phyloP scores from a whole-genome alignment of 2,888 invertebrate species.

The Ceraclea dissimilis region DNA sequence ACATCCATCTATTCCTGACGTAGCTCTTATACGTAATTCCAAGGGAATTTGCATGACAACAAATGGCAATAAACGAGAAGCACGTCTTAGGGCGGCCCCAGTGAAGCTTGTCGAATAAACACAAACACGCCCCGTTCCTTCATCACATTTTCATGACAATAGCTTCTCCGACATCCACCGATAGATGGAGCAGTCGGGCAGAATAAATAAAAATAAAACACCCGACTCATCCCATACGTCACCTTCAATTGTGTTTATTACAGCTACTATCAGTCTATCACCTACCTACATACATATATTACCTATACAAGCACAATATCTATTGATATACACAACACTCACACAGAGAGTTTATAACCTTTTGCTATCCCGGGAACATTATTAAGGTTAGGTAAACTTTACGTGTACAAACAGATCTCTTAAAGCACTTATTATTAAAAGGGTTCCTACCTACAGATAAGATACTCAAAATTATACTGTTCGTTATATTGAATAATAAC shows the following conservation, averaged over 20 bases:
- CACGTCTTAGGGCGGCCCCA: constrained; percentile 15
- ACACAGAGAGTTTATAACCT: no score
- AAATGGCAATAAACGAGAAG: constrained; percentile 21
- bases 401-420: no score
- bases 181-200: background rate
- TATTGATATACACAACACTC: background rate
- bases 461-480: background rate
- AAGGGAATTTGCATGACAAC: constrained; percentile 24
- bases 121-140: constrained; percentile 23
- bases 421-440: no score
- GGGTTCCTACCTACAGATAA: background rate
- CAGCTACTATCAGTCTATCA: background rate
- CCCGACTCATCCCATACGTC: background rate
- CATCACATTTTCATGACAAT: constrained; percentile 25
- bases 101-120: constrained; percentile 18
- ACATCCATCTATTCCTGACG: background rate
- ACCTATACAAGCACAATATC: background rate
- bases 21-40: background rate
- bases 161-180: constrained; percentile 4
- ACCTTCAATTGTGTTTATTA: background rate
- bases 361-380: no score
- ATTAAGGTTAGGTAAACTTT: no score
- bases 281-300: background rate
- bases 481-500: background rate
- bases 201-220: constrained; percentile 12